Evolutionary conservation across 2,113 vertebrate species (phyloP).

Genomic region (Neodon shergylaensis): DNA sequence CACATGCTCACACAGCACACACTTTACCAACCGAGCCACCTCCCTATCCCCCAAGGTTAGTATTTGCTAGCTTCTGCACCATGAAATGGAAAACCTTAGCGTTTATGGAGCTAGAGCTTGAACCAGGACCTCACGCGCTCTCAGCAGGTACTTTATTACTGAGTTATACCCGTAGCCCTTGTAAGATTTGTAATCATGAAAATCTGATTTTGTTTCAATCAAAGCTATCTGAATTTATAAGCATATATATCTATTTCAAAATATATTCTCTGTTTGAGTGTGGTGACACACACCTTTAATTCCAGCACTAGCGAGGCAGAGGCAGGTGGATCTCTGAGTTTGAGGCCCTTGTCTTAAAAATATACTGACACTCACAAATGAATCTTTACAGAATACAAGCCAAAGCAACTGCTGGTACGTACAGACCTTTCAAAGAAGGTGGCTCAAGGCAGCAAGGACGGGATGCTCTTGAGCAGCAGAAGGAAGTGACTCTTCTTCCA

Average conservation of each 20-base stretch:
- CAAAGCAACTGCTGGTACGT: not conserved
- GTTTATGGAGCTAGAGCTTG: not conserved
- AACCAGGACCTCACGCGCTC: not conserved
- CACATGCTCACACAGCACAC: not conserved
- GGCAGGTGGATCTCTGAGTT: not conserved
- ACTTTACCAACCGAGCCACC: not conserved
- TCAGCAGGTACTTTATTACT: not conserved
- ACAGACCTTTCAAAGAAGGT: not conserved
- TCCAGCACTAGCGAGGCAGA: not conserved
- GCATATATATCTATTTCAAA: not conserved
- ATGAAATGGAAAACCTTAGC: not conserved
- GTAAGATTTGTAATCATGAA: constrained; percentile 12
- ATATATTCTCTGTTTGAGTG: not conserved
- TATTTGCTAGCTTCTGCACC: not conserved
- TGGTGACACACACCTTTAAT: not conserved
- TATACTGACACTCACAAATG: not conserved
- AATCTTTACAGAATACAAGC: not conserved
- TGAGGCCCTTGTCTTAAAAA: not conserved
- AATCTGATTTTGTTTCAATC: constrained; percentile 2
- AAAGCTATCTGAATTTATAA: constrained; percentile 1
- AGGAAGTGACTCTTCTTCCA: not conserved
- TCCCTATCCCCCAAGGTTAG: not conserved
- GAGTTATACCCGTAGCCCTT: not conserved
- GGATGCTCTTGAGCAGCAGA: not conserved
- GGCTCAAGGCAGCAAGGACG: not conserved